phyloP scores from a whole-genome alignment of 2,888 invertebrate species.

The Orthosia cruda region DNA sequence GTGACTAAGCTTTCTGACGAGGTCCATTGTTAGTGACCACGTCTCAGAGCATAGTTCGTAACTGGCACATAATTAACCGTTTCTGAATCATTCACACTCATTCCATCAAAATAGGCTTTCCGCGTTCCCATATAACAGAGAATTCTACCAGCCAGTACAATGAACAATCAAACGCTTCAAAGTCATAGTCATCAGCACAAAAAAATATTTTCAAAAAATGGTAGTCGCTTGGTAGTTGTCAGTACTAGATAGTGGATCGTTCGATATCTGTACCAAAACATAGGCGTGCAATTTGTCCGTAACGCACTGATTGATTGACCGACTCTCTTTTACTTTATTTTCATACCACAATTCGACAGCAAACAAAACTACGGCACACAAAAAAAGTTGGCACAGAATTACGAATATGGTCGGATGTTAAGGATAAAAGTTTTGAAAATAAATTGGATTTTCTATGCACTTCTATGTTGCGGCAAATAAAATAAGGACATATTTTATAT shows the following conservation, averaged over 20 bases:
- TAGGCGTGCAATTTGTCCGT: constrained; percentile 53
- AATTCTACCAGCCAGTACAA: background rate
- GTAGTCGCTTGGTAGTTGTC: constrained; percentile 10
- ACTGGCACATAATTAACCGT: too few species aligned
- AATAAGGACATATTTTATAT: constrained; percentile 16
- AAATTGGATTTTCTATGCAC: constrained; percentile 45
- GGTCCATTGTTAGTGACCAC: too few species aligned
- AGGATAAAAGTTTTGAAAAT: constrained; percentile 41
- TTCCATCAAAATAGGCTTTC: background rate
- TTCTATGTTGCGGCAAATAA: constrained; percentile 27
- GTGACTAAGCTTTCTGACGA: too few species aligned
- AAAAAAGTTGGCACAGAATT: constrained; percentile 55
- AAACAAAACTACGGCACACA: constrained; percentile 46
- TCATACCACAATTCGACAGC: constrained; percentile 40
- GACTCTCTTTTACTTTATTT: constrained; percentile 55
- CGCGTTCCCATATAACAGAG: background rate
- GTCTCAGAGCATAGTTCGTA: too few species aligned
- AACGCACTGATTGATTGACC: constrained; percentile 60
- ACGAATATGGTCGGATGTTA: constrained; percentile 34
- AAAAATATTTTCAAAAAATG: constrained; percentile 7
- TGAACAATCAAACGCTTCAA: background rate
- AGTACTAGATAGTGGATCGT: constrained; percentile 30
- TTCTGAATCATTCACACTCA: too few species aligned
- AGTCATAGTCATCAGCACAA: background rate
- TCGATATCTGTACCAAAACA: constrained; percentile 38